A percentile compares a stretch with the other conserved stretches of the same genome.
Conservation (phyloP, 1,140 invertebrate genomes). For the Carcinoscorpius rotundicauda region DNA sequence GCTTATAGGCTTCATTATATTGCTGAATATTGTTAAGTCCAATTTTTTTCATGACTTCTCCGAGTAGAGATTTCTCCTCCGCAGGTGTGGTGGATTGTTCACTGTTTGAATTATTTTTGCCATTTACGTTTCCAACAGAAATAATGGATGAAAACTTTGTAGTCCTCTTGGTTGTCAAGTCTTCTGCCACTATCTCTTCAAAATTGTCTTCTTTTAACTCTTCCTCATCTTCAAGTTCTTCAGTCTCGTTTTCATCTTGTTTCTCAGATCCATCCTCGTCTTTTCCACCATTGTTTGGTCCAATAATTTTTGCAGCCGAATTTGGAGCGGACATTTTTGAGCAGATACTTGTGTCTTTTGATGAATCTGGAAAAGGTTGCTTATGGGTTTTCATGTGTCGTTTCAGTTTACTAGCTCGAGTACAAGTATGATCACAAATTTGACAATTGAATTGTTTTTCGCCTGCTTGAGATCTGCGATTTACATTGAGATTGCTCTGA, state of each 20-base stretch:
- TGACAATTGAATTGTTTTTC: slow-evolving; percentile 50
- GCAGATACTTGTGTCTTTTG: slow-evolving; percentile 23
- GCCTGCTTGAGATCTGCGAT: slow-evolving; percentile 62
- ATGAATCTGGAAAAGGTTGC: slow-evolving; percentile 26
- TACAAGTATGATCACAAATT: slow-evolving; percentile 43
- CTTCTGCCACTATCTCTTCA: slow-evolving; percentile 49
- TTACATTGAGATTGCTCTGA: slow-evolving; percentile 83
- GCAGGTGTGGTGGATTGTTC: slow-evolving; percentile 26
- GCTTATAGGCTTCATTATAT: slow-evolving; percentile 89
- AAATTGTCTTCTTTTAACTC: slow-evolving; percentile 34
- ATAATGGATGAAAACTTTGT: slow-evolving; percentile 27
- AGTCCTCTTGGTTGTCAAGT: slow-evolving; percentile 49
- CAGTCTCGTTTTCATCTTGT: slow-evolving; percentile 39
- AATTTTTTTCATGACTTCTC: slow-evolving; percentile 93
- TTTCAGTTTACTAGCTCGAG: slow-evolving; percentile 60
- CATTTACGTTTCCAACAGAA: slow-evolving; percentile 4
- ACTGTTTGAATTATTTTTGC: slow-evolving; percentile 5
- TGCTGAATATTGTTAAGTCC: slow-evolving; percentile 86
- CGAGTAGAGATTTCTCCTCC: slow-evolving; percentile 59
- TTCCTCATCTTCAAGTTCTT: slow-evolving; percentile 33
- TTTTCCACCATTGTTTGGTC: slow-evolving; percentile 49
- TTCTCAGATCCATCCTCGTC: slow-evolving; percentile 50
- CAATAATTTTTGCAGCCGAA: slow-evolving; percentile 27
- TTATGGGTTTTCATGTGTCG: slow-evolving; percentile 65
- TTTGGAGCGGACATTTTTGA: slow-evolving; percentile 31